Evolutionary conservation across 2,113 vertebrate genomes (phyloP).

Genomic region (Toxostoma redivivum): DNA sequence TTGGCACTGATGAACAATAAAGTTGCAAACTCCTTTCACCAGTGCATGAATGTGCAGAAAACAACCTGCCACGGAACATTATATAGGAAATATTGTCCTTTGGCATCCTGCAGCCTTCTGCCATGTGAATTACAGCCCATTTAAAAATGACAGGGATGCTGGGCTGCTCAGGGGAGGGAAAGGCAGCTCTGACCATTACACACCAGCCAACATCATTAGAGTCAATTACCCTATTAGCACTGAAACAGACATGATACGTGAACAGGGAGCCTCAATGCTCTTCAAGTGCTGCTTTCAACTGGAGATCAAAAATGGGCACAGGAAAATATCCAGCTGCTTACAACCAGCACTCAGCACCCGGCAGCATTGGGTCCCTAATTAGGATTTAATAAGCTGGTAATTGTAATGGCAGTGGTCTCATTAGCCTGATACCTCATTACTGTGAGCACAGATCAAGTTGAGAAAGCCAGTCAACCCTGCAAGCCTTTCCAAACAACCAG

Average conservation of each 20-base stretch:
- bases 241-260: background rate
- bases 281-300: background rate
- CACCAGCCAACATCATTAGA: constrained; percentile 25
- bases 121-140: constrained; percentile 20
- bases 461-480: constrained; percentile 32
- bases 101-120: background rate
- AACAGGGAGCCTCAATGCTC: background rate
- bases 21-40: constrained; percentile 36
- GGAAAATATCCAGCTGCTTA: background rate
- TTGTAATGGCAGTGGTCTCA: constrained; percentile 43
- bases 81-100: constrained; percentile 17
- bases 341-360: background rate
- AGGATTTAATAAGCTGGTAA: constrained; percentile 56
- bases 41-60: background rate
- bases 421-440: constrained; percentile 47
- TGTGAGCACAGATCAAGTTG: constrained; percentile 28
- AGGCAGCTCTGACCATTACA: constrained; percentile 14
- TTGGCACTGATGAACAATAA: constrained; percentile 42
- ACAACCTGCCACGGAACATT: background rate
- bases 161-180: background rate
- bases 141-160: background rate
- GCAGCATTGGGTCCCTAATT: constrained; percentile 37
- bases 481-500: constrained; percentile 7
- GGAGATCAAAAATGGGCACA: background rate
- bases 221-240: constrained; percentile 37